Base-by-base conservation (phyloP, 64 coral and sea anemone genomes). In the Acropora yongei region DNA sequence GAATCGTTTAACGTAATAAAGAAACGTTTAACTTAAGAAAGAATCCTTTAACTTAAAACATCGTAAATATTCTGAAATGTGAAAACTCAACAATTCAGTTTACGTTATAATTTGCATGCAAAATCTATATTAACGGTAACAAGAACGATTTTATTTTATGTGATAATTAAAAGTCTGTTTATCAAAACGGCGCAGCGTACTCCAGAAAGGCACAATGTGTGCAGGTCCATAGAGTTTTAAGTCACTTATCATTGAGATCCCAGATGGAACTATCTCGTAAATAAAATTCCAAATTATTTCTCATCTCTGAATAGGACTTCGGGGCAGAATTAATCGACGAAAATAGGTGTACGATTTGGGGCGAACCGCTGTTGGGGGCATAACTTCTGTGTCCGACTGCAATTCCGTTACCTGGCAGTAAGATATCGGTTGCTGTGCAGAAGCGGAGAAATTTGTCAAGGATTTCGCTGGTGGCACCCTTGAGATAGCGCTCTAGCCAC, bases 401-500 rank as follows among this genome's bases (percentile, higher is more conserved):
- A 8, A 90, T 90, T 1, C 20, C 2, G 17, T 46, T 14, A 9
- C 43, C 58, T 8, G 79, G 89, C 8, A 17, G 5, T 41, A 91
- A 57, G 50, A 53, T 55, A 90, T 94, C 87, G 13, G 39, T 67
- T 9, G 55, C 79, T 41, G 80, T 94, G 49, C 93, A 95, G 65
- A 91, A 91, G 42, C 83, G 58, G 19, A 95, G 80, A 61, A 95
- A 88, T 11, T 87, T 77, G 1, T 13, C 1, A 65, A 95, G 72
- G 0, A 79, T 55, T 80, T 87, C 16, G 44, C 87, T 3, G 58
- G 4, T 43, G 16, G 30, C 66, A 50, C 87, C 82, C 74, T 80
- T 95, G 14, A 95, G 53, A 72, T 95, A 95, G 2, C 63, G 73
- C 20, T 89, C 49, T 53, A 95, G 80, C 93, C 93, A 90, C 5